These are phyloP conservation scores for Asobara japonica DNA, from an alignment of 1,140 invertebrate genomes.

Conservation along the genomic window DNA sequence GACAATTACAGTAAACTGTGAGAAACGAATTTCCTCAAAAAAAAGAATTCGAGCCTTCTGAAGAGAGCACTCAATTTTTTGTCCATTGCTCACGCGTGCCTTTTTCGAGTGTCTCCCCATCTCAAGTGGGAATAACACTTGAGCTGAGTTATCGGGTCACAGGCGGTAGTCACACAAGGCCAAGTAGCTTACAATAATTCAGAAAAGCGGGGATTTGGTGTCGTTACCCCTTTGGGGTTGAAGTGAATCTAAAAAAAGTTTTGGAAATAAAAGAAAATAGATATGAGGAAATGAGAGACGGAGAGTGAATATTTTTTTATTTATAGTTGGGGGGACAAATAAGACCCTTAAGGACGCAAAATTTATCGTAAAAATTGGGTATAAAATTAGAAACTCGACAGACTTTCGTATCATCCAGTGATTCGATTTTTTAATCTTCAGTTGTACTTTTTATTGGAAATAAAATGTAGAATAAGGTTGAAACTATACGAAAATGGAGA, in stretches of 20 bases:
- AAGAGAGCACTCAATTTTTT: not conserved
- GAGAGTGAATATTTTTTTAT: not conserved
- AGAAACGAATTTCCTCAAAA: not conserved
- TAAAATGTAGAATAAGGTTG: too few species aligned
- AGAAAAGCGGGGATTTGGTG: not conserved
- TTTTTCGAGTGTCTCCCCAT: not conserved
- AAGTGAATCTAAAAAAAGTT: slow-evolving; percentile 10
- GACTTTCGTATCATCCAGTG: too few species aligned
- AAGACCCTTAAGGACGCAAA: too few species aligned
- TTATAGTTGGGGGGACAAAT: too few species aligned
- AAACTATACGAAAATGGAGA: too few species aligned
- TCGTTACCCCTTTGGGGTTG: slow-evolving; percentile 12
- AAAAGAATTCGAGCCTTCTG: not conserved
- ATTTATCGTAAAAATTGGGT: too few species aligned
- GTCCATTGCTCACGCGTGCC: not conserved
- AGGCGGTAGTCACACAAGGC: slow-evolving; percentile 13
- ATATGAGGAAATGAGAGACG: not conserved
- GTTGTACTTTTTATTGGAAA: too few species aligned
- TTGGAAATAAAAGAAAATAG: slow-evolving; percentile 2
- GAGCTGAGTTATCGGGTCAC: slow-evolving; percentile 2
- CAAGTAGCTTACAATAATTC: not conserved
- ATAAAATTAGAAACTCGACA: too few species aligned
- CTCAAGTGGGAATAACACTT: slow-evolving; percentile 5
- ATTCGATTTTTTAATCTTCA: too few species aligned
- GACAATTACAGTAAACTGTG: not conserved